Conservation (phyloP, 2,797 vertebrate species). For the Florisuga fusca region DNA sequence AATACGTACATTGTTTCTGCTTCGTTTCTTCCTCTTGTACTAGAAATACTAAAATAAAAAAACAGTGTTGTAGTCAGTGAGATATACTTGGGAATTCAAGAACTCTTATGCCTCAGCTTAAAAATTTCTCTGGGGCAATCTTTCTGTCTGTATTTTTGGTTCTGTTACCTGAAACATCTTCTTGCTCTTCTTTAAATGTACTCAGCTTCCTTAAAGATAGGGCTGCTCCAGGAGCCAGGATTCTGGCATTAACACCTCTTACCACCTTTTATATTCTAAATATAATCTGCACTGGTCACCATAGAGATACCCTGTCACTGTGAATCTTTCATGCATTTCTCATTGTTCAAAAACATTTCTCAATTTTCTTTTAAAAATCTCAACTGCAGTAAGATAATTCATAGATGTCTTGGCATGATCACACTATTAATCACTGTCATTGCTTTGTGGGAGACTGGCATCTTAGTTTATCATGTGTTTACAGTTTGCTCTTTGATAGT, state of each 20-base stretch:
- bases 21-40: not conserved
- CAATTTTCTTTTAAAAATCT: not conserved
- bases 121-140: not conserved
- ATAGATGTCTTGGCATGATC: not conserved
- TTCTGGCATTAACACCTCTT: not conserved
- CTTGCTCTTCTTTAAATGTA: not conserved
- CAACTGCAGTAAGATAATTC: not conserved
- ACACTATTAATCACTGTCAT: not conserved
- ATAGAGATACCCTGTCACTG: not conserved
- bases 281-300: not conserved
- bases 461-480: not conserved
- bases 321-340: not conserved
- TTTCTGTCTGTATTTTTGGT: not conserved
- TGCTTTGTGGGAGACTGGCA: not conserved
- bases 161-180: not conserved
- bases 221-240: not conserved
- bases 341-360: not conserved
- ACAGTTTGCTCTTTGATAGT: not conserved
- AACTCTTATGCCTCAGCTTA: not conserved
- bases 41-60: not conserved
- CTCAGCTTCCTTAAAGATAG: not conserved
- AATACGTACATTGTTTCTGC: not conserved
- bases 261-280: not conserved
- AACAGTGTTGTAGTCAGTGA: not conserved
- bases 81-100: not conserved